Percentiles rank a stretch among this genome's conserved stretches.
phyloP scores from a whole-genome alignment of 2,113 vertebrate species.

The Ancistrus triradiatus region DNA sequence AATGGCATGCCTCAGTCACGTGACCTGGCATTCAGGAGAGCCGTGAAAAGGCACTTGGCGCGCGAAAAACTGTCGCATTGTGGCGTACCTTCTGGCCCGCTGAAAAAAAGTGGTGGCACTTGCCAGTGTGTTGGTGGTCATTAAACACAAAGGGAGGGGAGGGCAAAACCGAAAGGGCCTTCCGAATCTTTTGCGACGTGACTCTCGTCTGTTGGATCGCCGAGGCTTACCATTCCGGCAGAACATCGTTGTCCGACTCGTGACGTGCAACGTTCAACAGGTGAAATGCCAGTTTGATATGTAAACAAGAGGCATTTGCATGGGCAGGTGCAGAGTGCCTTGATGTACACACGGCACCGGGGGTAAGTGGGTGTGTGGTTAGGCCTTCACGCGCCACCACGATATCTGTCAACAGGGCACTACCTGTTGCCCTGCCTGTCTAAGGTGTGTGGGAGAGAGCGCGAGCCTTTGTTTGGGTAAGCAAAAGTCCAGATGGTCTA shows the following conservation, averaged over 20 bases:
- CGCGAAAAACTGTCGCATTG: constrained; percentile 47
- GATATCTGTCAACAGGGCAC: constrained; percentile 26
- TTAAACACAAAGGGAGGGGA: constrained; percentile 24
- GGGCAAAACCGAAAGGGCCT: constrained; percentile 3
- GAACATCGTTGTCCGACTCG: background rate
- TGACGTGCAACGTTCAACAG: background rate
- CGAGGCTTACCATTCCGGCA: background rate
- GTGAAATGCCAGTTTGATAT: background rate
- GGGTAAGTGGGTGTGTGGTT: background rate
- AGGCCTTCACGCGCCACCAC: constrained; percentile 16
- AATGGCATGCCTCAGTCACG: constrained; percentile 54
- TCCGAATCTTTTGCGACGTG: background rate
- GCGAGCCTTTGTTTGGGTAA: constrained; percentile 15
- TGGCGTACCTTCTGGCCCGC: constrained; percentile 40
- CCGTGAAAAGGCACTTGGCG: constrained; percentile 41
- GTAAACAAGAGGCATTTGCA: background rate
- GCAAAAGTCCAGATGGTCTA: constrained; percentile 78
- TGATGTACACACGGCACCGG: background rate
- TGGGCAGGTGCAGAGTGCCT: constrained; percentile 14
- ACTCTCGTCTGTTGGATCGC: background rate
- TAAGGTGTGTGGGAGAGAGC: constrained; percentile 37
- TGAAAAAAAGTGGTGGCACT: constrained; percentile 29
- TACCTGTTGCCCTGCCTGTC: background rate
- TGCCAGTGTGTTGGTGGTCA: constrained; percentile 30
- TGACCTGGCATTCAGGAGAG: constrained; percentile 42